phyloP scores from a whole-genome alignment of 2,113 vertebrate genomes.

The Limanda limanda region DNA sequence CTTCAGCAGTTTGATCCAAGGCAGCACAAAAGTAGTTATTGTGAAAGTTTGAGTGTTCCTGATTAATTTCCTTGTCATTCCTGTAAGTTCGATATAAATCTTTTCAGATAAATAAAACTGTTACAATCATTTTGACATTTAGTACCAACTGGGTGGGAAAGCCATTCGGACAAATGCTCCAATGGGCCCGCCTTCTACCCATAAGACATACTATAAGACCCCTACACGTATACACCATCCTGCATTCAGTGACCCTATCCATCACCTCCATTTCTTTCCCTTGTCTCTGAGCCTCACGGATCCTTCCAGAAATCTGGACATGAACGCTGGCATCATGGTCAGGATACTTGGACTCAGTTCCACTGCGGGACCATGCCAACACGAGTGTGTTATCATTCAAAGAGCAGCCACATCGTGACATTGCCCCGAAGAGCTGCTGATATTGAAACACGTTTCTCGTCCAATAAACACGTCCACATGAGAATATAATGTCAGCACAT shows the following conservation, averaged over 20 bases:
- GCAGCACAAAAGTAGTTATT: constrained; percentile 30
- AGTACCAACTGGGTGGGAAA: background rate
- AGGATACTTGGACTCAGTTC: constrained; percentile 23
- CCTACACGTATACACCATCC: background rate
- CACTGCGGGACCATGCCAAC: constrained; percentile 16
- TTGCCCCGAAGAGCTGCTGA: constrained; percentile 36
- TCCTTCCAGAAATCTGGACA: constrained; percentile 35
- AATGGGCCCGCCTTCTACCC: background rate
- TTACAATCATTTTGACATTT: background rate
- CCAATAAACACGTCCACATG: constrained; percentile 14
- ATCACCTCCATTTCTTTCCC: background rate
- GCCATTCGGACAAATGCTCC: background rate
- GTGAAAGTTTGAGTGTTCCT: constrained; percentile 12
- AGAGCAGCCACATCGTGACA: constrained; percentile 31
- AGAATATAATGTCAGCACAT: constrained; percentile 2
- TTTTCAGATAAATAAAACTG: background rate
- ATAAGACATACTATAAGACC: background rate
- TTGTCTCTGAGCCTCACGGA: constrained; percentile 8
- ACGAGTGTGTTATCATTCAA: constrained; percentile 43
- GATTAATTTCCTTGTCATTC: constrained; percentile 23
- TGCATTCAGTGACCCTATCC: constrained; percentile 1
- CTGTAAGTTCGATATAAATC: constrained; percentile 14
- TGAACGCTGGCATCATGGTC: constrained; percentile 21
- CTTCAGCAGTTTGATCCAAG: constrained; percentile 50
- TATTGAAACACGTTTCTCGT: constrained; percentile 18